phyloP scores from a whole-genome alignment of 2,113 vertebrate genomes.

The Lophius piscatorius region DNA sequence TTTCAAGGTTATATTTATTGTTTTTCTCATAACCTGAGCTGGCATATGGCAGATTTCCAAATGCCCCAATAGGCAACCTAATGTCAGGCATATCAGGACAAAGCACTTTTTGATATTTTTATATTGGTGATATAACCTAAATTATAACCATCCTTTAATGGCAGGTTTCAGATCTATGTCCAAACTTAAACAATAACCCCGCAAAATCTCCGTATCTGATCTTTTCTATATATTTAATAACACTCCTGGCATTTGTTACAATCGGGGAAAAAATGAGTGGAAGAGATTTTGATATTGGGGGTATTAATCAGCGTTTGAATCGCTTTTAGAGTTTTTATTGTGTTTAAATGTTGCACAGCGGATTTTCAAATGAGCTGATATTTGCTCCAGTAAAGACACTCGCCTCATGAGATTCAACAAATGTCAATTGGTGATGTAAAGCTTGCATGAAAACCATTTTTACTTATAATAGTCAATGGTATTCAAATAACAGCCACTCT shows the following conservation, averaged over 20 bases:
- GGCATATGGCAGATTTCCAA: slow-evolving; percentile 73
- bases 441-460: no score
- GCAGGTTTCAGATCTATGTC: slow-evolving; percentile 67
- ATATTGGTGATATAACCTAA: slow-evolving; percentile 33
- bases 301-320: slow-evolving; percentile 66
- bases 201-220: slow-evolving; percentile 55
- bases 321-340: slow-evolving; percentile 39
- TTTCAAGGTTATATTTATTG: slow-evolving; percentile 59
- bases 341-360: slow-evolving; percentile 77
- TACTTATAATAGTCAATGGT: no score
- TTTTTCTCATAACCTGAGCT: slow-evolving; percentile 62
- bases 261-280: slow-evolving; percentile 73
- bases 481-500: no score
- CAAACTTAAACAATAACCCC: slow-evolving; percentile 50
- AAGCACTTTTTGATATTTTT: slow-evolving; percentile 78
- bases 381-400: slow-evolving; percentile 63
- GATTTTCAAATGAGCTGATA: slow-evolving; percentile 72
- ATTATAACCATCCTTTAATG: slow-evolving; percentile 47
- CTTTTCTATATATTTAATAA: slow-evolving; percentile 71
- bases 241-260: slow-evolving; percentile 76
- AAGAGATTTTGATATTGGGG: slow-evolving; percentile 65
- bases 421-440: slow-evolving; percentile 5
- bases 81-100: slow-evolving; percentile 73
- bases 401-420: slow-evolving; percentile 27
- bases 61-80: slow-evolving; percentile 57